Evolutionary conservation across 2,888 invertebrate genomes (phyloP), one percentile per base, ranked within the genome.

Genomic region (Autographa gamma): DNA sequence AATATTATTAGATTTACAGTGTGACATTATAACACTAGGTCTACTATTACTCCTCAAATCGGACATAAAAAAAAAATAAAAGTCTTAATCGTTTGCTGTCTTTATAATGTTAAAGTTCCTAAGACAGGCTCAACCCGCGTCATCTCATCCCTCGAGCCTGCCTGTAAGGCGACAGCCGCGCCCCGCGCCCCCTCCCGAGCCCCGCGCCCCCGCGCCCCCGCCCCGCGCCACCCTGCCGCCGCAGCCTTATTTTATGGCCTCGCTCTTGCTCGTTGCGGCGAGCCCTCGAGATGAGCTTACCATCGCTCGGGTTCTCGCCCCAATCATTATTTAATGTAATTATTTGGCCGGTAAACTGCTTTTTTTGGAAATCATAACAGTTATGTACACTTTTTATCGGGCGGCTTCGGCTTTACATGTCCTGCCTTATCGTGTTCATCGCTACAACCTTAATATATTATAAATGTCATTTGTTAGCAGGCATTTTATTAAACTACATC

Each of bases 241-340:
- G 70, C 86, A 88, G 87, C 89, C 92, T 92, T 91, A 92, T 93
- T 93, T 93, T 93, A 93, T 92, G 87, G 91, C 91, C 88, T 88
- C 89, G 88, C 90, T 84, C 86, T 83, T 84, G 88, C 88, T 90
- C 87, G 88, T 84, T 86, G 90, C 86, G 89, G 90, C 87, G 87
- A 91, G 91, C 93, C 92, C 93, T 92, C 92, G 88, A 93, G 93
- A 93, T 93, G 94, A 92, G 92, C 87, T 91, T 89, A 89, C 91
- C 90, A 86, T 89, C 89, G 89, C 85, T 86, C 86, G 88, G 85
- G 81, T 89, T 92, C 92, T 92, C 91, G 90, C 89, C 91, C 91
- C 90, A 90, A 92, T 93, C 92, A 93, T 93, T 95, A 93, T 93
- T 94, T 93, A 90, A 93, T 92, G 92, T 94, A 94, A 95, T 95